Conservation (phyloP, 1,140 invertebrate genomes). For the Cotesia vestalis region DNA sequence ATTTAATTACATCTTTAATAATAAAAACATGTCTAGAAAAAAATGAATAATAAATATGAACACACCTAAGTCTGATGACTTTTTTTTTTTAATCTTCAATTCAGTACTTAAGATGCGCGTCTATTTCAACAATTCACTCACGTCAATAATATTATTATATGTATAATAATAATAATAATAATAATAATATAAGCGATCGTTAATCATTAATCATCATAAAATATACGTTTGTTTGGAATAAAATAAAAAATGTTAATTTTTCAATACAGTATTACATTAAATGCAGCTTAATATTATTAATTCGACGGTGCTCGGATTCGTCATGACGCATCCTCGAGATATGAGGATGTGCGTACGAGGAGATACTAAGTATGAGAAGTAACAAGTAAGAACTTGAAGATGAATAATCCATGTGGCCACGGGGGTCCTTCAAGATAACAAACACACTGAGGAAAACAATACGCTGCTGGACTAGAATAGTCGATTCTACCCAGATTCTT, state of each 20-base stretch:
- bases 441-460: background rate
- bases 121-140: too few relatives aligned
- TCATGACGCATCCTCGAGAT: conserved; percentile 41
- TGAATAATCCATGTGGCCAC: conserved; percentile 51
- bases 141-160: background rate
- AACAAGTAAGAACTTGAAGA: conserved; percentile 31
- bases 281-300: too few relatives aligned
- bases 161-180: background rate
- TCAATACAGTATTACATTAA: too few relatives aligned
- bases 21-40: too few relatives aligned
- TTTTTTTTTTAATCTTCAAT: too few relatives aligned
- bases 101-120: background rate
- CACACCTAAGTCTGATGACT: too few relatives aligned
- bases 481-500: background rate
- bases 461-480: background rate
- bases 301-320: too few relatives aligned
- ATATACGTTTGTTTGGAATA: too few relatives aligned
- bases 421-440: conserved; percentile 39
- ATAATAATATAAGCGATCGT: background rate
- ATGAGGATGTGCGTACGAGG: conserved; percentile 32
- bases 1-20: too few relatives aligned
- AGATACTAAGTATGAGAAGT: conserved; percentile 26
- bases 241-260: too few relatives aligned
- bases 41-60: too few relatives aligned
- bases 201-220: too few relatives aligned